Evolutionary conservation across 92 coral and sea anemone species (phyloP).

Genomic region (Hydrozoanthus gracilis): DNA sequence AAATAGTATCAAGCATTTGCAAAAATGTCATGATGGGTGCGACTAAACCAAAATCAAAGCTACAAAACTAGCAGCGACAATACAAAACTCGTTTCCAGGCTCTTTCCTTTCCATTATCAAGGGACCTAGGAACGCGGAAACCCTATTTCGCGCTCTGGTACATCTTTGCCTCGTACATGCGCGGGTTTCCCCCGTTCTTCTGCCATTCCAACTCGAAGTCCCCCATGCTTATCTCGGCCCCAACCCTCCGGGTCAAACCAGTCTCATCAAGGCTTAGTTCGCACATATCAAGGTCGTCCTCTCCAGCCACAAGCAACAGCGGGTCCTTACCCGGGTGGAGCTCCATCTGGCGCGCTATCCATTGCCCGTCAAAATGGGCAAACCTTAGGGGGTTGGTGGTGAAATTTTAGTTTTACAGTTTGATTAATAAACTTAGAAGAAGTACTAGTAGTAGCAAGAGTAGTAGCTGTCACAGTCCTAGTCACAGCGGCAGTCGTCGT

Average conservation of each 20-base stretch:
- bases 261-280: constrained; percentile 97
- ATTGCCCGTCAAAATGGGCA: constrained; percentile 99
- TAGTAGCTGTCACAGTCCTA: too few relatives aligned
- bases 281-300: constrained; percentile 99
- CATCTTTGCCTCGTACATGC: constrained; percentile 80
- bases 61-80: too few relatives aligned
- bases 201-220: constrained; percentile 92
- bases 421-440: not conserved
- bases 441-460: not conserved
- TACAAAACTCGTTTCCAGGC: too few relatives aligned
- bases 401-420: not conserved
- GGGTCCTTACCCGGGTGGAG: constrained; percentile 79
- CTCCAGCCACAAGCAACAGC: constrained; percentile 90
- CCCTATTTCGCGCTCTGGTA: constrained; percentile 59
- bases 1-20: not conserved
- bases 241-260: constrained; percentile 77
- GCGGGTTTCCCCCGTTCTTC: constrained; percentile 76
- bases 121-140: not conserved
- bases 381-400: constrained; percentile 62
- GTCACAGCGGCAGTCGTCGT: too few relatives aligned
- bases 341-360: constrained; percentile 99
- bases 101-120: too few relatives aligned
- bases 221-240: constrained; percentile 84
- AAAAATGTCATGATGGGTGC: not conserved
- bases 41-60: too few relatives aligned